Evolutionary conservation across 1,140 invertebrate species (phyloP).

Genomic region (Zaprionus davidi): DNA sequence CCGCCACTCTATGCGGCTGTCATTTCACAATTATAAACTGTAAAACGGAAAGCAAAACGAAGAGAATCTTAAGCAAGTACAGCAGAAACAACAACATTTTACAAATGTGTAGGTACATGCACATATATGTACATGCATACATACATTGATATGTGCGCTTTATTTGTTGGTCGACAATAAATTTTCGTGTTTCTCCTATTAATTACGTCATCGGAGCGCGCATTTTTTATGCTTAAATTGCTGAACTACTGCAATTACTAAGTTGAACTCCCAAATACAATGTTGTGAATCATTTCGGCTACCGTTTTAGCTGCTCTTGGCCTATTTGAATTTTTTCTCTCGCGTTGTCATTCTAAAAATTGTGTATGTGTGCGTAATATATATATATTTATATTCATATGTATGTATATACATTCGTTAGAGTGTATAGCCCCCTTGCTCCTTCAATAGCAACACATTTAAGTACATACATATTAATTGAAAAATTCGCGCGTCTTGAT

Average conservation of each 20-base stretch:
- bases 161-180: slow-evolving; percentile 54
- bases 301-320: slow-evolving; percentile 64
- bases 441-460: slow-evolving; percentile 30
- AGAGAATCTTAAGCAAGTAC: slow-evolving; percentile 33
- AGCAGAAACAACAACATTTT: slow-evolving; percentile 51
- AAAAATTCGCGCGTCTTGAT: slow-evolving; percentile 80
- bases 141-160: slow-evolving; percentile 37
- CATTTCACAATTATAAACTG: slow-evolving; percentile 43
- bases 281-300: slow-evolving; percentile 66
- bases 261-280: slow-evolving; percentile 55
- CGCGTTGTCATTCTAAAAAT: slow-evolving; percentile 45
- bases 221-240: slow-evolving; percentile 67
- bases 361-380: background rate
- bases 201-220: slow-evolving; percentile 77
- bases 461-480: slow-evolving; percentile 71
- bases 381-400: slow-evolving; percentile 22
- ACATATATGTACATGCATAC: background rate
- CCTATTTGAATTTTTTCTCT: slow-evolving; percentile 48
- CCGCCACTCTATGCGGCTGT: slow-evolving; percentile 23
- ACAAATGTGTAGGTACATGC: slow-evolving; percentile 30
- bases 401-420: background rate
- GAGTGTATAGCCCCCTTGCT: slow-evolving; percentile 5
- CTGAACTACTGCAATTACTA: slow-evolving; percentile 55
- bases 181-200: slow-evolving; percentile 69
- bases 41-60: slow-evolving; percentile 36